Conservation (phyloP, 2,113 vertebrate genomes). For the Aspiorhynchus laticeps region DNA sequence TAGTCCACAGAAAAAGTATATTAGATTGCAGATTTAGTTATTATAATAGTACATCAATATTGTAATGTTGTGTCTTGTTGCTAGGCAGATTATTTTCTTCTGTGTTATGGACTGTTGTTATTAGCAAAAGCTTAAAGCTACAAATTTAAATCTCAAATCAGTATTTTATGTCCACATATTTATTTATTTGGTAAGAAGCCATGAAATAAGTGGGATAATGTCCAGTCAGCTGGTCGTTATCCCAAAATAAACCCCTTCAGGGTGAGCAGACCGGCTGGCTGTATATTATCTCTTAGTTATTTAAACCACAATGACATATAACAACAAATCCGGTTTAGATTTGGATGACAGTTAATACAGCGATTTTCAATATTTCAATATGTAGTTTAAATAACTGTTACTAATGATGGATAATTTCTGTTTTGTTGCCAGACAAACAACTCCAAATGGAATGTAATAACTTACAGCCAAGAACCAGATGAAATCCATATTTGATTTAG, state of each 20-base stretch:
- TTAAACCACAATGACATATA: constrained; percentile 33
- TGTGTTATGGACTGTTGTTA: background rate
- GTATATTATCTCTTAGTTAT: background rate
- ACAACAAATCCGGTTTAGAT: constrained; percentile 45
- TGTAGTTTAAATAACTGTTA: constrained; percentile 19
- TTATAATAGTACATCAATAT: background rate
- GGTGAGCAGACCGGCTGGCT: background rate
- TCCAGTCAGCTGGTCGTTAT: background rate
- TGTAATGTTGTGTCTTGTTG: background rate
- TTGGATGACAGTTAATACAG: background rate
- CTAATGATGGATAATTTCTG: constrained; percentile 1
- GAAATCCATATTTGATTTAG: constrained; percentile 24
- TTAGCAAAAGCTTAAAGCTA: background rate
- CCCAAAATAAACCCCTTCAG: constrained; percentile 6
- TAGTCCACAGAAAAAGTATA: background rate
- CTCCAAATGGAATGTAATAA: constrained; percentile 21
- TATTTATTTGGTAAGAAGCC: background rate
- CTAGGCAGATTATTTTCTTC: background rate
- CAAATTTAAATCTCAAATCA: background rate
- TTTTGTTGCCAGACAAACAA: constrained; percentile 19
- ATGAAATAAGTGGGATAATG: background rate
- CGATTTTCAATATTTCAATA: constrained; percentile 11
- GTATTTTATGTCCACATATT: background rate
- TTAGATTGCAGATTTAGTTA: background rate
- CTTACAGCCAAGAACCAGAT: constrained; percentile 31